phyloP scores from a whole-genome alignment of 1,140 invertebrate genomes.

The Philopotamus ludificatus region DNA sequence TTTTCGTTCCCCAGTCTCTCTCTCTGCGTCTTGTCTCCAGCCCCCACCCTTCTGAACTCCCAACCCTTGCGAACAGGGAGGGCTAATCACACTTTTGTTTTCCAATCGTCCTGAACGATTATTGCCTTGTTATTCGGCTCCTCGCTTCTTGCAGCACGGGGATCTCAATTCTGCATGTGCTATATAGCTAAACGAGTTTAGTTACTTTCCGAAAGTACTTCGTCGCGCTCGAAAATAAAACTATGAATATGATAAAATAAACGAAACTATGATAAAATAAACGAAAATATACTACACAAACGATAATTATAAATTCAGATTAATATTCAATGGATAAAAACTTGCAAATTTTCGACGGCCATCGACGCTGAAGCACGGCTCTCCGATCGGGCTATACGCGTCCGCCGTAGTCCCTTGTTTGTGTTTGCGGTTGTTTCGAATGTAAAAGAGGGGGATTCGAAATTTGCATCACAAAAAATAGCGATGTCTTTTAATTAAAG shows the following conservation, averaged over 20 bases:
- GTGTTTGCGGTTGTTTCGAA: neutral
- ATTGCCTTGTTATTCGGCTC: conserved; percentile 57
- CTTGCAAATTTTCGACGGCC: neutral
- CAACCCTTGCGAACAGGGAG: conserved; percentile 37
- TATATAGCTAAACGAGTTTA: too few relatives aligned
- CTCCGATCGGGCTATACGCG: neutral
- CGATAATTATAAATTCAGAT: too few relatives aligned
- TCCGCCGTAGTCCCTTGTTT: neutral
- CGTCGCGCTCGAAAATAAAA: too few relatives aligned
- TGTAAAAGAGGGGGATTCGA: conserved; percentile 19
- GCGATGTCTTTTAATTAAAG: conserved; percentile 57
- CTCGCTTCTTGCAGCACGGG: conserved; percentile 3
- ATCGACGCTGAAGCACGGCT: neutral
- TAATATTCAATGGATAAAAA: too few relatives aligned
- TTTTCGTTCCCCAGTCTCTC: conserved; percentile 8
- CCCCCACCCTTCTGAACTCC: neutral
- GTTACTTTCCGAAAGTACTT: too few relatives aligned
- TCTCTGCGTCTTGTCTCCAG: neutral
- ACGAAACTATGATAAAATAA: too few relatives aligned
- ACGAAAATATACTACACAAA: too few relatives aligned
- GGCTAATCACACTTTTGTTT: conserved; percentile 59
- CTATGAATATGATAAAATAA: too few relatives aligned
- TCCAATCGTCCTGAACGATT: conserved; percentile 59
- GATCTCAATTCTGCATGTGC: neutral
- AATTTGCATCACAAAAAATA: conserved; percentile 60